Evolutionary conservation across 2,888 invertebrate species (phyloP).

Genomic region (Phasia obesa): DNA sequence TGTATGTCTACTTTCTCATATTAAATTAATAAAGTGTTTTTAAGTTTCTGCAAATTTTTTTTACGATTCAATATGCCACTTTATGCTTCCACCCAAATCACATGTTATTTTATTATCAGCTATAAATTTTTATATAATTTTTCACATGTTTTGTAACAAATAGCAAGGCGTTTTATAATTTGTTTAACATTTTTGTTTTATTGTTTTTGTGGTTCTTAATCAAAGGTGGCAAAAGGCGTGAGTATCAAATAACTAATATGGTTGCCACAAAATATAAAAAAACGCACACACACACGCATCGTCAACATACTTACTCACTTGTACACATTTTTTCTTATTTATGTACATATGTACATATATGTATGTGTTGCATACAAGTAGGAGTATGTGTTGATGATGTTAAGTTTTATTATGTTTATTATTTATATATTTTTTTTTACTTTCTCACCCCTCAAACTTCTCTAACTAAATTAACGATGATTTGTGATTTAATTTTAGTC

Average conservation of each 20-base stretch:
- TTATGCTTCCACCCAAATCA: not conserved
- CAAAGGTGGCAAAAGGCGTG: slow-evolving; percentile 38
- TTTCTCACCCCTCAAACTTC: slow-evolving; percentile 18
- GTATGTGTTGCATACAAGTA: not conserved
- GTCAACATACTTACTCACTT: not conserved
- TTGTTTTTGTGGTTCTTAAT: too few relatives aligned
- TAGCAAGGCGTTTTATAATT: slow-evolving; percentile 34
- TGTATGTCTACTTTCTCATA: too few relatives aligned
- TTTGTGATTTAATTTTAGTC: slow-evolving; percentile 60
- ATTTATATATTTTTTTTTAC: not conserved
- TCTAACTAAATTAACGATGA: slow-evolving; percentile 69
- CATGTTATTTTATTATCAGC: slow-evolving; percentile 1
- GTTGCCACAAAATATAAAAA: slow-evolving; percentile 21
- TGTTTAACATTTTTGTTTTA: not conserved
- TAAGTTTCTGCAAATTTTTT: too few relatives aligned
- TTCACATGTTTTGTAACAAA: not conserved
- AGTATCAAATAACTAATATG: slow-evolving; percentile 53
- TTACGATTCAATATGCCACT: too few relatives aligned
- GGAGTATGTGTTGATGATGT: not conserved
- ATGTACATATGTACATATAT: not conserved
- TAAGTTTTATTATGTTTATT: slow-evolving; percentile 13
- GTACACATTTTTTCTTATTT: too few relatives aligned
- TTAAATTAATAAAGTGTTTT: too few relatives aligned
- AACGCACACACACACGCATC: too few relatives aligned
- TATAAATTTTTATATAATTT: slow-evolving; percentile 16